Conservation (phyloP, 2,888 invertebrate genomes). For the Agelastica alni region DNA sequence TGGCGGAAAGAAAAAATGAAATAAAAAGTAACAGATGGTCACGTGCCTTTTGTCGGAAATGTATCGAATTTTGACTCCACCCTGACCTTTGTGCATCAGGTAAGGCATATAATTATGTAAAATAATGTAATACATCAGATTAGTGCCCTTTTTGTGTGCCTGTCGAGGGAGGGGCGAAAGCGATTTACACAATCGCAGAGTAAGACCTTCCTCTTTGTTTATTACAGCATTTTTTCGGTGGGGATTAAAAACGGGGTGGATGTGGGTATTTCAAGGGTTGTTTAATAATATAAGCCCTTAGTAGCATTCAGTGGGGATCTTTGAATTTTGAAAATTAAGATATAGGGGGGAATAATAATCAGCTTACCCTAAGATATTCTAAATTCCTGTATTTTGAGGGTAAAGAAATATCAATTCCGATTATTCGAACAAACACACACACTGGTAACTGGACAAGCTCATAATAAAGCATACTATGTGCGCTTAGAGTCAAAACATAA, state of each 20-base stretch:
- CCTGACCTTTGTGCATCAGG: slow-evolving; percentile 16
- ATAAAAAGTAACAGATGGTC: slow-evolving; percentile 21
- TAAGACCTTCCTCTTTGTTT: not conserved
- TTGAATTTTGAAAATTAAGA: slow-evolving; percentile 1
- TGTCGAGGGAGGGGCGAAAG: not conserved
- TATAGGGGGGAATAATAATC: not conserved
- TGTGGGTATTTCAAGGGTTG: not conserved
- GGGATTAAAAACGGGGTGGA: not conserved
- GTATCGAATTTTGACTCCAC: slow-evolving; percentile 20
- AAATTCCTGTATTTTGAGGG: no score
- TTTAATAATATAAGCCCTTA: not conserved
- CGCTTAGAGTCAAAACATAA: no score
- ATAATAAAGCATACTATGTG: no score
- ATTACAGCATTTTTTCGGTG: not conserved
- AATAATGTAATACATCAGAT: slow-evolving; percentile 26
- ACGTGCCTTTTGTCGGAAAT: slow-evolving; percentile 24
- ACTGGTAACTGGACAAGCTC: no score
- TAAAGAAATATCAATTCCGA: no score
- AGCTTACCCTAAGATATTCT: no score
- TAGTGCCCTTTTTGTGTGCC: slow-evolving; percentile 9
- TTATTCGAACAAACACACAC: no score
- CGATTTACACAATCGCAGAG: not conserved
- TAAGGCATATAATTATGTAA: slow-evolving; percentile 28
- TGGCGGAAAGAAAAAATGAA: not conserved
- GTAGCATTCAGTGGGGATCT: not conserved